Base-by-base conservation (phyloP, 2,113 vertebrate genomes). In the Prunella himalayana region DNA sequence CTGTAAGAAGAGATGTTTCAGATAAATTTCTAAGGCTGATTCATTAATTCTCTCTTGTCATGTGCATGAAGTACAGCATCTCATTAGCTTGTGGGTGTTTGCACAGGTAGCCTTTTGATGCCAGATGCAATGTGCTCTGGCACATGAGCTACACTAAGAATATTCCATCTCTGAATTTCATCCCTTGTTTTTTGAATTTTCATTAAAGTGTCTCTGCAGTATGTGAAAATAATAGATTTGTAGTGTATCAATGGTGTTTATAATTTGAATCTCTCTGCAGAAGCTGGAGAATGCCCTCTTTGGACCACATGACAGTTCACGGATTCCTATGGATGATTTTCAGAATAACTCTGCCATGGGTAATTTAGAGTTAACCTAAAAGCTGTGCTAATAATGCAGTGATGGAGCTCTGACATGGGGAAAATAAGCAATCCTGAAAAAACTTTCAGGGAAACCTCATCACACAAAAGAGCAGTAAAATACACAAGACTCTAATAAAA, bases 251-350 rank as follows among this genome's bases (percentile, higher is more conserved):
- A 85, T 72, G 30, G 19, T 45, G 63, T 82, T 63, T 45, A 17
- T 66, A 11, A 81, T 82, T 51, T 86, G 13, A 66, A 90, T 92
- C 37, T 95, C n/a, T 80, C 87, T 92, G 39, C 95, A 98, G 98
- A 98, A 83, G 63, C 90, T 97, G 69, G 98, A 99, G 95, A 98
- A 98, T 25, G 76, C 87, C 8, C 96, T 99, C 72, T 99, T 99
- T 92, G 99, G 99, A 69, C 99, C 99, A 33, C 99, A 99, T 33
- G 99, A 99, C 93, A 97, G 97, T 19, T 99, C 99, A 51, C 98
- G 94, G 13, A 56, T 96, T 53, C 92, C 98, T 51, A 57, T 96
- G 19, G 97, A 94, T 3, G 96, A 96, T 56, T 68, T 88, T 61
- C 94, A 85, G 10, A 76, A 95, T 54, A 72, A 86, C 49, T 78